Evolutionary conservation across 2,888 invertebrate genomes (phyloP).

Genomic region (Ptilodon capucinus): DNA sequence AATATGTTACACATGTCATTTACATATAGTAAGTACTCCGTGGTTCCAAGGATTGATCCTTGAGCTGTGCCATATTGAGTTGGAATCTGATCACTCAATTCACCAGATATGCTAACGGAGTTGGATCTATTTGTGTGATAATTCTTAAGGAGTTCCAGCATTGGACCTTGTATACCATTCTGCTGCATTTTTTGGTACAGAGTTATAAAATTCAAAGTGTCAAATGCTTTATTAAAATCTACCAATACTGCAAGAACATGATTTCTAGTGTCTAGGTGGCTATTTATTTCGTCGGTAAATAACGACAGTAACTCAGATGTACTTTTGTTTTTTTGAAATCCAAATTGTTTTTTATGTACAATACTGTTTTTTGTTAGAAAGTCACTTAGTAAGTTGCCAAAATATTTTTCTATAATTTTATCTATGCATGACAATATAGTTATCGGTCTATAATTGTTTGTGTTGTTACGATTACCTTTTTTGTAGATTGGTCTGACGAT

Average conservation of each 20-base stretch:
- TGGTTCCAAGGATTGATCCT: not conserved
- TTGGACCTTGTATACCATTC: not conserved
- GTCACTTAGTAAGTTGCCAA: not conserved
- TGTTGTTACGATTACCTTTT: not conserved
- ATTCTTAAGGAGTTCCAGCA: not conserved
- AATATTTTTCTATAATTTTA: no score
- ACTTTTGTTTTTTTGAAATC: conserved; percentile 2
- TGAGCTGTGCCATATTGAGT: not conserved
- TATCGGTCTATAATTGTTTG: conserved; percentile 1
- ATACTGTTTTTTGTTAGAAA: not conserved
- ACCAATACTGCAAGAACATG: conserved; percentile 1
- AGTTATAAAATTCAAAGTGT: not conserved
- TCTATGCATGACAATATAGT: conserved; percentile 2
- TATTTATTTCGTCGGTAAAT: conserved; percentile 3
- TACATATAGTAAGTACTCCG: not conserved
- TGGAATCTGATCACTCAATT: not conserved
- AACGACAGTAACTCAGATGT: conserved; percentile 1
- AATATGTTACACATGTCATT: conserved; percentile 5
- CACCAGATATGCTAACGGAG: not conserved
- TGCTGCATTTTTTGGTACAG: not conserved
- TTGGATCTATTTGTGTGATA: not conserved
- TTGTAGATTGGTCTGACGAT: conserved; percentile 2
- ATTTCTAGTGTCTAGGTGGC: not conserved
- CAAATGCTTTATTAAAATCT: conserved; percentile 2
- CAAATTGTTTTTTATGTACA: conserved; percentile 2